phyloP scores from a whole-genome alignment of 2,888 invertebrate species.

The Latrodectus hesperus region DNA sequence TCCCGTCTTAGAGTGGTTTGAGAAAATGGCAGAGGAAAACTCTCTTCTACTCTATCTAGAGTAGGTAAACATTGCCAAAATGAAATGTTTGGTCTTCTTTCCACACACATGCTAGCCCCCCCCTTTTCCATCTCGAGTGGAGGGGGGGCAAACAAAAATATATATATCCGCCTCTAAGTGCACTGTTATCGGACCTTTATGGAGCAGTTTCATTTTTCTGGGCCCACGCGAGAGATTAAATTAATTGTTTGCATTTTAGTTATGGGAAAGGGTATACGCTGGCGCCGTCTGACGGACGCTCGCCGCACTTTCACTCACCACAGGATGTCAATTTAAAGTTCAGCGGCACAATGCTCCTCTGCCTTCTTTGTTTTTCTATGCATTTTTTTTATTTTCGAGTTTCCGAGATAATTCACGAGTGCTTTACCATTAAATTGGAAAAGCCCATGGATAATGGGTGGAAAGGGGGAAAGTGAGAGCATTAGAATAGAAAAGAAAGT shows the following conservation, averaged over 20 bases:
- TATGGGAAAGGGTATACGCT: slow-evolving; percentile 26
- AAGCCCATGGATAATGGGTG: not conserved
- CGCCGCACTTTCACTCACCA: not conserved
- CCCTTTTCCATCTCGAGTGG: not conserved
- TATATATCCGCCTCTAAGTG: slow-evolving; percentile 52
- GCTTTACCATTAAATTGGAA: slow-evolving; percentile 21
- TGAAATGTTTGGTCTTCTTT: slow-evolving; percentile 56
- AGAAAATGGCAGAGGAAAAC: slow-evolving; percentile 33
- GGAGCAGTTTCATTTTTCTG: slow-evolving; percentile 58
- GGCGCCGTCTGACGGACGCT: slow-evolving; percentile 51
- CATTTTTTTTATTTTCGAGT: slow-evolving; percentile 18
- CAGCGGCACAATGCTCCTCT: not conserved
- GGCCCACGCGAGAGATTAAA: slow-evolving; percentile 42
- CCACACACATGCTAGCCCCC: not conserved
- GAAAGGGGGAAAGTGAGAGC: not conserved
- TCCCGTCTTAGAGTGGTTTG: not conserved
- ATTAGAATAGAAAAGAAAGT: not conserved
- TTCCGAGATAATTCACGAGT: slow-evolving; percentile 4
- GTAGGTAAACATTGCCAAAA: slow-evolving; percentile 57
- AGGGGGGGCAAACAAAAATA: slow-evolving; percentile 39
- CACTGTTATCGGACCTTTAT: slow-evolving; percentile 61
- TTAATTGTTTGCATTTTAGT: slow-evolving; percentile 66
- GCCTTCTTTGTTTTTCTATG: not conserved
- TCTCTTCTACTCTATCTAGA: slow-evolving; percentile 13
- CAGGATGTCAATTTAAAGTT: slow-evolving; percentile 48